Percentiles rank a stretch among this genome's conserved stretches.
Evolutionary conservation across 1,140 invertebrate species (phyloP).

Genomic region (Pissodes strobi): DNA sequence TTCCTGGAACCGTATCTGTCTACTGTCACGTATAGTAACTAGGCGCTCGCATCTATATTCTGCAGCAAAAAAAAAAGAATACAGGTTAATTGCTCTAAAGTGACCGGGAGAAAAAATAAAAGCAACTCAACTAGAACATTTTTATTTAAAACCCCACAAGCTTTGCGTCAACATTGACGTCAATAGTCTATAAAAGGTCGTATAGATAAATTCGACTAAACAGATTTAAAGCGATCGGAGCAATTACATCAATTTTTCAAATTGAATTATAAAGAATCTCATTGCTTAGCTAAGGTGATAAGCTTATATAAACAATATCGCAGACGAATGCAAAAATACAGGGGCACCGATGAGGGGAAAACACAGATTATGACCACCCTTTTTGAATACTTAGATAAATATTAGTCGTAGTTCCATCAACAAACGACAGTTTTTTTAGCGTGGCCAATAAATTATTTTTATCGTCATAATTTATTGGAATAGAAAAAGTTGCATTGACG

Average conservation of each 20-base stretch:
- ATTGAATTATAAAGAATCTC: neutral
- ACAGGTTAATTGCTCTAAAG: constrained; percentile 21
- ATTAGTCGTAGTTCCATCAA: too few relatives aligned
- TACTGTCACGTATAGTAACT: too few relatives aligned
- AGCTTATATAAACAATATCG: too few relatives aligned
- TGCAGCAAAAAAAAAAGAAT: constrained; percentile 12
- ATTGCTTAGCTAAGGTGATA: neutral
- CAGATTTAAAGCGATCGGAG: constrained; percentile 21
- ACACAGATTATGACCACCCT: too few relatives aligned
- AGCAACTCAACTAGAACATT: constrained; percentile 5
- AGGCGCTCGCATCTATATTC: neutral
- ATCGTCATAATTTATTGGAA: neutral
- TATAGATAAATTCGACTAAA: constrained; percentile 34
- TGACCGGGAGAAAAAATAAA: neutral
- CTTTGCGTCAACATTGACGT: constrained; percentile 49
- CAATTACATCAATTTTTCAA: neutral
- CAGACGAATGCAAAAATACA: too few relatives aligned
- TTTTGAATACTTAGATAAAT: too few relatives aligned
- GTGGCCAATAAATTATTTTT: neutral
- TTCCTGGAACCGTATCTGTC: too few relatives aligned
- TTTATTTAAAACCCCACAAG: constrained; percentile 19
- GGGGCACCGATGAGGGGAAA: too few relatives aligned
- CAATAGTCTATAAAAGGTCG: constrained; percentile 49
- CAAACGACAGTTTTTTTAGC: neutral
- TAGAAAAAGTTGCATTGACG: constrained; percentile 1